Evolutionary conservation across 2,888 invertebrate species (phyloP), one percentile per base, ranked within the genome.

Genomic region (Lochmaea crataegi): DNA sequence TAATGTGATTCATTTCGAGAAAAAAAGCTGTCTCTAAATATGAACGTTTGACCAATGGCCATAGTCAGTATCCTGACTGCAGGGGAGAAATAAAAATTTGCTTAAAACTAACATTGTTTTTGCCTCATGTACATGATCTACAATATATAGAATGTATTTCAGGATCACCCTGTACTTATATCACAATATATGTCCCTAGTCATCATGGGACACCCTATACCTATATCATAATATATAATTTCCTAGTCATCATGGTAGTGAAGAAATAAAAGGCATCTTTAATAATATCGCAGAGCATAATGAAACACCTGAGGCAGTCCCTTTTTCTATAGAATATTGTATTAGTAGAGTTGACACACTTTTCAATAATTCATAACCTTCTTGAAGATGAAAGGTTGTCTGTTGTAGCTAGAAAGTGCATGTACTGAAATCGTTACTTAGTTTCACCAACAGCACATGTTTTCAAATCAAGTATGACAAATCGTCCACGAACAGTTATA

Each of bases 401-500:
- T 53, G 6, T 48, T n/a, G 48, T 48, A 48, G 48, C 7, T 48
- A 6, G n/a, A n/a, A 6, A 38, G 32, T 7, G 32, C 32, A 38
- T 38, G 6, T 38, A 38, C 32, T 7, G 32, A 7, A 48, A 14
- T 48, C n/a, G 48, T 48, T 5, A 48, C n/a, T n/a, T 7, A n/a
- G 48, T n/a, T 48, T 1, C 6, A 48, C 48, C n/a, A 48, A 48
- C 7, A 5, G 48, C 48, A 5, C n/a, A n/a, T 16, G n/a, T 48
- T 48, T 14, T 14, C 5, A 7, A n/a, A 48, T n/a, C n/a, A 48
- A 48, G 2, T 7, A n/a, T 48, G n/a, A n/a, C n/a, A n/a, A n/a
- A n/a, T n/a, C n/a, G n/a, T 56, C 18, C 56, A 12, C 14, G 22
- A 56, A n/a, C 18, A 38, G 32, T 53, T 72, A 75, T 69, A 58